Base-by-base conservation (phyloP, 2,888 invertebrate species). In the Papilio protenor region DNA sequence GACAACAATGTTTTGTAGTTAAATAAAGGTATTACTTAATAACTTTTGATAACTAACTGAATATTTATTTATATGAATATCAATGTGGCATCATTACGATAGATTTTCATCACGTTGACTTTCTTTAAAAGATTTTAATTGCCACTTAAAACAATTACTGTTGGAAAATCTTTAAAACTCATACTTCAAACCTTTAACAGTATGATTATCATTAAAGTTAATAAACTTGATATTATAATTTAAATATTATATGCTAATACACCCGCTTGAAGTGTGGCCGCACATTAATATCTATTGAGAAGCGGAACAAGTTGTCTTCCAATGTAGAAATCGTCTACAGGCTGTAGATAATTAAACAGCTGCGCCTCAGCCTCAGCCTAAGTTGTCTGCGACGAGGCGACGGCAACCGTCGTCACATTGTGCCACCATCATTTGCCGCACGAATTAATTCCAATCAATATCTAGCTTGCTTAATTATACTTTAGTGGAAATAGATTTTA, bases 291-390 rank as follows among this genome's bases (percentile, higher is more conserved):
- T 82, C 79, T 49, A 78, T 77, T 80, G 84, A 82, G 83, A 85
- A 85, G 86, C 86, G 86, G 87, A 87, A 88, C 88, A 89, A 91
- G 87, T 89, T 89, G 88, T 90, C 88, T 87, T 84, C 87, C 77
- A 82, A 81, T 80, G 79, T 81, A 81, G 81, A 88, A 90, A 87
- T 90, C 87, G 88, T 90, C 90, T 87, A 91, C 89, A 88, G 87
- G 89, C 88, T 82, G 87, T 85, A 88, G 90, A 92, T 91, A 91
- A 91, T 91, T 91, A 91, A 92, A 89, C 92, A 92, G 89, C 92
- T 92, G 92, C 84, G 91, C 87, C 89, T 23, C 75, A 69, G 16
- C 23, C 23, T 61, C 27, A 61, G 61, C 23, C 55, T 80, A 84
- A 84, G 83, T 78, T 72, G 80, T 79, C 81, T 77, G 79, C 79